Conservation (phyloP, 2,113 vertebrate species). For the Dromiciops gliroides region DNA sequence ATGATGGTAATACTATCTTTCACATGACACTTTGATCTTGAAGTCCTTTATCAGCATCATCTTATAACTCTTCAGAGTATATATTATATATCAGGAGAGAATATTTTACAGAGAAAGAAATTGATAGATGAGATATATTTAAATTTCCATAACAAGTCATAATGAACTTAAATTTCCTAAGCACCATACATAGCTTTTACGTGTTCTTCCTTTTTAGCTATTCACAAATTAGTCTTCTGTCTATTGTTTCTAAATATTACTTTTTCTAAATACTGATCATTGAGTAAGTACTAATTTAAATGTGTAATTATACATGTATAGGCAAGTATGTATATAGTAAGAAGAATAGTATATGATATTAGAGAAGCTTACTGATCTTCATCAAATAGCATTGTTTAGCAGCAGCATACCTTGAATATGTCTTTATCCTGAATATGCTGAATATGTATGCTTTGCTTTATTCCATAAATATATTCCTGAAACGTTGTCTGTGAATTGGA, state of each 20-base stretch:
- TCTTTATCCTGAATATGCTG: conserved; percentile 25
- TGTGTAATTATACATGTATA: background rate
- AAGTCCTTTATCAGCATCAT: conserved; percentile 33
- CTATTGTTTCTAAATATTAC: conserved; percentile 44
- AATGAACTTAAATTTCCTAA: conserved; percentile 1
- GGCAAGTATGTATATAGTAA: background rate
- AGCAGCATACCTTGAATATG: background rate
- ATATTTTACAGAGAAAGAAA: conserved; percentile 24
- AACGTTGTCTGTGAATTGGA: conserved; percentile 14
- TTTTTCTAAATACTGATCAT: background rate
- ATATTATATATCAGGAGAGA: conserved; percentile 41
- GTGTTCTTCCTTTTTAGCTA: conserved; percentile 42
- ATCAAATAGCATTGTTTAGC: background rate
- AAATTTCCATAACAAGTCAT: conserved; percentile 21
- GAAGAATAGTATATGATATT: background rate
- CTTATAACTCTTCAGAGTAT: conserved; percentile 49
- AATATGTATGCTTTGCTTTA: conserved; percentile 22
- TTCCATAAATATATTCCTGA: background rate
- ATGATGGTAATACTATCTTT: conserved; percentile 45
- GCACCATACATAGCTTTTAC: conserved; percentile 15
- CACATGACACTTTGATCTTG: conserved; percentile 10
- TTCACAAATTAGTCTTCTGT: conserved; percentile 5
- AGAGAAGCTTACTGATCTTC: conserved; percentile 9
- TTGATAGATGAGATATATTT: background rate
- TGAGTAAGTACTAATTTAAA: conserved; percentile 37